These are phyloP conservation scores for Drosophila pandora DNA, from an alignment of 1,140 invertebrate genomes.

Conservation along the genomic window DNA sequence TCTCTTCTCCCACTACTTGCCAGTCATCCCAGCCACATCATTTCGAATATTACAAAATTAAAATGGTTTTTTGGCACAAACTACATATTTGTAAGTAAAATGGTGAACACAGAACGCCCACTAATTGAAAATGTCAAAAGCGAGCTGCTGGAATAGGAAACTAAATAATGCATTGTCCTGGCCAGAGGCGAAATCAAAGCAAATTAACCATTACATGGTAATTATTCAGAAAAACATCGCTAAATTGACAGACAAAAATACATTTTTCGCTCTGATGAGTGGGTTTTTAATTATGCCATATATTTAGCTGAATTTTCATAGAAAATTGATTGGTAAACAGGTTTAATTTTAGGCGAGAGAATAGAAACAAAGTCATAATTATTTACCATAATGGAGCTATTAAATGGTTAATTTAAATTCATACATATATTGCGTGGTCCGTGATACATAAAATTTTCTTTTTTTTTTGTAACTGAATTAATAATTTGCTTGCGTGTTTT, in stretches of 20 bases:
- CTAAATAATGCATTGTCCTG: constrained; percentile 45
- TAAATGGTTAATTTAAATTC: constrained; percentile 30
- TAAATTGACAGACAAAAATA: constrained; percentile 34
- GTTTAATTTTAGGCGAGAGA: not conserved
- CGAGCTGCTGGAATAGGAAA: constrained; percentile 54
- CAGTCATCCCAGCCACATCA: not conserved
- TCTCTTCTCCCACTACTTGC: not conserved
- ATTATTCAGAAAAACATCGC: constrained; percentile 14
- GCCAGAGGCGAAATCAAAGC: constrained; percentile 52
- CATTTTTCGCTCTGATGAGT: not conserved
- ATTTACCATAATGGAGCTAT: constrained; percentile 15
- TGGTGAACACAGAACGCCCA: constrained; percentile 9
- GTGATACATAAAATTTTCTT: constrained; percentile 48
- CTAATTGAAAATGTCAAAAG: constrained; percentile 75
- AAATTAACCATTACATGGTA: constrained; percentile 50
- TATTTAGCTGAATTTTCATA: not conserved
- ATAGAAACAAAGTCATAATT: constrained; percentile 8
- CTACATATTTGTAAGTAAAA: constrained; percentile 6
- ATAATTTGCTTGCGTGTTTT: constrained; percentile 51
- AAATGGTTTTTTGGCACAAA: constrained; percentile 15
- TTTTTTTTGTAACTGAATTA: constrained; percentile 71
- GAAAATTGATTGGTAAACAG: constrained; percentile 1
- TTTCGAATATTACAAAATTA: constrained; percentile 28
- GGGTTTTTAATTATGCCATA: constrained; percentile 13
- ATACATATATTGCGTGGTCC: constrained; percentile 37